These are phyloP conservation scores for Tupiocoris notatus DNA, from an alignment of 2,888 invertebrate genomes.

Conservation along the genomic window DNA sequence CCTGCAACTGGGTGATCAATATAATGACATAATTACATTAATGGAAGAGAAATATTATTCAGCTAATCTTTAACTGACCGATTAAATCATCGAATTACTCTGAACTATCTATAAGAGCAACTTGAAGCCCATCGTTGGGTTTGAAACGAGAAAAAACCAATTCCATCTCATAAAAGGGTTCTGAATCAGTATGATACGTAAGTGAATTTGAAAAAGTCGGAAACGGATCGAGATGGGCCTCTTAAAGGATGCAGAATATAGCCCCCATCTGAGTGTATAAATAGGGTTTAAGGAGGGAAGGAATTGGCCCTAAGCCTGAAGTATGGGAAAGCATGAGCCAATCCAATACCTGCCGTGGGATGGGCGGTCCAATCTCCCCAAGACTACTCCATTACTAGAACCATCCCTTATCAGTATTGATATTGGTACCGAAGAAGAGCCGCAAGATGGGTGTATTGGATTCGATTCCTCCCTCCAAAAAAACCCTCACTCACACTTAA, in stretches of 20 bases:
- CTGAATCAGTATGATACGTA: conserved; percentile 12
- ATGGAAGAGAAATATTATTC: no score
- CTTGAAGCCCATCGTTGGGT: not conserved
- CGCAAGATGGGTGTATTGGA: conserved; percentile 11
- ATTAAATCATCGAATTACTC: no score
- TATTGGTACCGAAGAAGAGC: conserved; percentile 12
- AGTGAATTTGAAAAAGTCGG: conserved; percentile 28
- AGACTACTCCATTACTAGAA: conserved; percentile 35
- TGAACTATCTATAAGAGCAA: no score
- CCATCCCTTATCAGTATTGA: conserved; percentile 40
- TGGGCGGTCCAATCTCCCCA: conserved; percentile 23
- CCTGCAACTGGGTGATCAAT: no score
- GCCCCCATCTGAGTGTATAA: conserved; percentile 16
- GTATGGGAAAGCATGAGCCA: conserved; percentile 38
- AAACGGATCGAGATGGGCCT: conserved; percentile 19
- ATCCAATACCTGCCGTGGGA: conserved; percentile 25
- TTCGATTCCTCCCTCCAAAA: conserved; percentile 17
- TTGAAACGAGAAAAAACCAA: not conserved
- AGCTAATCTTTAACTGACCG: no score
- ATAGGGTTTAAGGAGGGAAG: conserved; percentile 38
- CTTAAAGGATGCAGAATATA: conserved; percentile 25
- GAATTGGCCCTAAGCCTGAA: conserved; percentile 41
- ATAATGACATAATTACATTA: no score
- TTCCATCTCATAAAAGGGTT: not conserved
- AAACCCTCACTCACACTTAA: not conserved